Evolutionary conservation across 2,888 invertebrate species (phyloP), one percentile per base, ranked within the genome.

Genomic region (Meganola albula): DNA sequence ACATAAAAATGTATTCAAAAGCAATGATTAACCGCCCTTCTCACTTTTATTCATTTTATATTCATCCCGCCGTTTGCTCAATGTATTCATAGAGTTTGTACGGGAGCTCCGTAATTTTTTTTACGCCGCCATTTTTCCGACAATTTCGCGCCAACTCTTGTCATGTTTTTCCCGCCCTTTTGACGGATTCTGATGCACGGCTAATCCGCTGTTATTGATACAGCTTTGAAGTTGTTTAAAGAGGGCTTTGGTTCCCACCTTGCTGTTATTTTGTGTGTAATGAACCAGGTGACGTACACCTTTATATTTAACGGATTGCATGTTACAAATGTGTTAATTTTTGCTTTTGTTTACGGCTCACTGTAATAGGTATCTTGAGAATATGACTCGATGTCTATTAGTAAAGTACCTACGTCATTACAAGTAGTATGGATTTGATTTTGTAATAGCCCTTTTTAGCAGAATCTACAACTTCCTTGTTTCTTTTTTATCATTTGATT

Each of bases 191-290:
- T 57, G 50, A 51, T 53, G 63, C 64, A 63, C 58, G 53, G 61
- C 66, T 78, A 78, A 79, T 78, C 79, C 74, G 72, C 68, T 73
- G 75, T 69, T 78, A 74, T 77, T 78, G 75, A 74, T 74, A 73
- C 64, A 58, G 50, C 43, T 48, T 40, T 32, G 27, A 34, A 42
- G 37, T 10, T 40, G 12, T 39, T 36, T 34, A 27, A 32, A 43
- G 21, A 41, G 26, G 34, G 13, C 45, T 56, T 50, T 58, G 39
- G 31, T 34, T 39, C 37, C 36, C 48, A 38, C 39, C 45, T 45
- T 38, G 30, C 26, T 27, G 35, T 27, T 44, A 42, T 42, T 56
- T 49, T 31, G n/a, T n/a, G 16, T 16, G 16, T 16, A 16, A 16
- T 16, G 16, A 6, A n/a, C n/a, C n/a, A n/a, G n/a, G n/a, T n/a